Evolutionary conservation across 2,797 vertebrate species (phyloP).

Genomic region (Cyprinodon diabolis): DNA sequence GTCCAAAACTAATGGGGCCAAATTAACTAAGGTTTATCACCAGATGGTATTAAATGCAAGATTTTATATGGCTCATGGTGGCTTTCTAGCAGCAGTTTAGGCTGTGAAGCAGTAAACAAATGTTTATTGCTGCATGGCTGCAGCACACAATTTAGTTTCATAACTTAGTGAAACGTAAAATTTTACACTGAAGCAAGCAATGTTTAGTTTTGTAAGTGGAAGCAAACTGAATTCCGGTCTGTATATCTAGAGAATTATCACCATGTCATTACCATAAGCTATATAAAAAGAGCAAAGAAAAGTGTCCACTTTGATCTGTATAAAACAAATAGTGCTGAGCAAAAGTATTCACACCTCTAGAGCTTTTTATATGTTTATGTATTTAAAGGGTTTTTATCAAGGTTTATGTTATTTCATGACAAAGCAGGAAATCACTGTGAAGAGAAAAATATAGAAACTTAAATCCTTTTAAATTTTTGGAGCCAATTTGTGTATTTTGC

Average conservation of each 20-base stretch:
- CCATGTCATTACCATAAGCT: slow-evolving; percentile 28
- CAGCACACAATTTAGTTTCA: slow-evolving; percentile 25
- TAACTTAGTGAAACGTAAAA: slow-evolving; percentile 14
- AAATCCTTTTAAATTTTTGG: background rate
- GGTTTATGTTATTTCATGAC: background rate
- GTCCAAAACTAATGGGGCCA: slow-evolving; percentile 48
- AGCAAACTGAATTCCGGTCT: slow-evolving; percentile 40
- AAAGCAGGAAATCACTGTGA: background rate
- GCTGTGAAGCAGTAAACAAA: slow-evolving; percentile 28
- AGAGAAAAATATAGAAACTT: background rate
- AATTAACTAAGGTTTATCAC: slow-evolving; percentile 54
- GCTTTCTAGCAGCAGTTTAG: slow-evolving; percentile 34
- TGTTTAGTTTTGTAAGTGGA: slow-evolving; percentile 39
- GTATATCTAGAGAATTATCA: slow-evolving; percentile 42
- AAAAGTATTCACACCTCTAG: background rate
- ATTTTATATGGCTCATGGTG: slow-evolving; percentile 23
- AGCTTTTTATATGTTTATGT: background rate
- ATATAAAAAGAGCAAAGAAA: slow-evolving; percentile 15
- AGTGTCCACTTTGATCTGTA: background rate
- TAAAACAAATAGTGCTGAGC: background rate
- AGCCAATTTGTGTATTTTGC: background rate
- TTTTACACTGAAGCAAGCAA: slow-evolving; percentile 26
- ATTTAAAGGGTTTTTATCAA: background rate
- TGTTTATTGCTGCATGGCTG: slow-evolving; percentile 21
- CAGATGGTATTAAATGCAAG: slow-evolving; percentile 38